Percentiles rank a stretch among this genome's conserved stretches.
These are phyloP conservation scores for Drosophila paramelanica DNA, from an alignment of 2,888 invertebrate species.

Conservation along the genomic window DNA sequence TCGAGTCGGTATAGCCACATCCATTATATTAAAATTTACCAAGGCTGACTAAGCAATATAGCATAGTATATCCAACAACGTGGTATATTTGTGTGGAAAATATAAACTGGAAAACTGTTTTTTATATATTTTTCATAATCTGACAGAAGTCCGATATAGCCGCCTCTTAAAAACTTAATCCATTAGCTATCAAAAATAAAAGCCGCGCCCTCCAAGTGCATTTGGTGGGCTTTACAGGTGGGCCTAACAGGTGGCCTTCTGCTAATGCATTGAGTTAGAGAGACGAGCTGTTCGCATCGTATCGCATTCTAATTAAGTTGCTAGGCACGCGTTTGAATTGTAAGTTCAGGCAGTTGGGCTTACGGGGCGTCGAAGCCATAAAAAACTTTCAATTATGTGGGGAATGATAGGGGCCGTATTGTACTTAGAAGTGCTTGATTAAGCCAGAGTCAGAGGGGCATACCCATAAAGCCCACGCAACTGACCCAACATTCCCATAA, in stretches of 20 bases:
- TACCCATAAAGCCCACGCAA: slow-evolving; percentile 57
- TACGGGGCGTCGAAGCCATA: slow-evolving; percentile 67
- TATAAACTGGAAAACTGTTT: no score
- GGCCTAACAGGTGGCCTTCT: slow-evolving; percentile 31
- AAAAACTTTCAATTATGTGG: slow-evolving; percentile 78
- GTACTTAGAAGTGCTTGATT: slow-evolving; percentile 51
- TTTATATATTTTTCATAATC: neutral
- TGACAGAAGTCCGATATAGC: neutral
- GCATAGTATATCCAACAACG: no score
- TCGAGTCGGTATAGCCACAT: no score
- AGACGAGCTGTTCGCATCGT: slow-evolving; percentile 16
- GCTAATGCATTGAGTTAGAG: slow-evolving; percentile 28
- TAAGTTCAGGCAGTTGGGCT: slow-evolving; percentile 49
- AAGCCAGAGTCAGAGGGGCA: slow-evolving; percentile 31
- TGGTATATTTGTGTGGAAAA: no score
- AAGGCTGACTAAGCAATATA: no score
- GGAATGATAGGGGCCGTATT: slow-evolving; percentile 44
- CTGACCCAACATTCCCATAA: slow-evolving; percentile 33
- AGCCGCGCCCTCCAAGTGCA: slow-evolving; percentile 49
- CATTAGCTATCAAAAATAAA: neutral
- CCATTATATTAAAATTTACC: no score
- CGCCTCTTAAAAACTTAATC: neutral
- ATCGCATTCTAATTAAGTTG: slow-evolving; percentile 65
- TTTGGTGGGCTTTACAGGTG: slow-evolving; percentile 34
- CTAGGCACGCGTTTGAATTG: slow-evolving; percentile 64